Evolutionary conservation across 2,888 invertebrate genomes (phyloP).

Genomic region (Polietes domitor): DNA sequence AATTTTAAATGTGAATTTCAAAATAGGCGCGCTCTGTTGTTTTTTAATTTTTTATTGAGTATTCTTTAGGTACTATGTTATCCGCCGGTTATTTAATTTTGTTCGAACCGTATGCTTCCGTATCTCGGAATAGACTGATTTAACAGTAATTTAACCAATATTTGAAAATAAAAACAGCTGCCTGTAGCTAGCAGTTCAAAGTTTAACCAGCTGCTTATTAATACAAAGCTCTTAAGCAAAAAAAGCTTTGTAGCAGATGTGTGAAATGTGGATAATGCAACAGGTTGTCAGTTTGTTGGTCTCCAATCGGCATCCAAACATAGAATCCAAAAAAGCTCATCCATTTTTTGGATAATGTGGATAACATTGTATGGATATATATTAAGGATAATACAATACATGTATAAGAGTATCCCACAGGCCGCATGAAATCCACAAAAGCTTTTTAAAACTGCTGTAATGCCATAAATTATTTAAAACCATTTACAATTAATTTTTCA

Average conservation of each 20-base stretch:
- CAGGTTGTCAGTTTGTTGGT: slow-evolving; percentile 32
- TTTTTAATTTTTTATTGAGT: background rate
- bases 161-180: slow-evolving; percentile 42
- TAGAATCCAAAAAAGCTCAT: slow-evolving; percentile 39
- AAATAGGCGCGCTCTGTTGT: background rate
- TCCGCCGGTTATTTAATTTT: background rate
- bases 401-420: background rate
- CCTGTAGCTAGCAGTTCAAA: slow-evolving; percentile 8
- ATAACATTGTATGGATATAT: slow-evolving; percentile 6
- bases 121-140: slow-evolving; percentile 59
- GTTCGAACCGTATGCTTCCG: slow-evolving; percentile 47
- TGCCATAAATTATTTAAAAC: background rate
- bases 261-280: slow-evolving; percentile 19
- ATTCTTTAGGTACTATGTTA: background rate
- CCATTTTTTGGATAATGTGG: background rate
- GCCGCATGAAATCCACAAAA: background rate
- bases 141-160: slow-evolving; percentile 34
- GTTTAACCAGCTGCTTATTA: slow-evolving; percentile 28
- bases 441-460: no score
- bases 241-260: background rate
- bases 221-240: background rate
- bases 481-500: slow-evolving; percentile 5
- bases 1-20: background rate
- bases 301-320: background rate
- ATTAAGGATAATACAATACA: background rate